Evolutionary conservation across 1,140 invertebrate species (phyloP).

Genomic region (Drosophila rhopaloa): DNA sequence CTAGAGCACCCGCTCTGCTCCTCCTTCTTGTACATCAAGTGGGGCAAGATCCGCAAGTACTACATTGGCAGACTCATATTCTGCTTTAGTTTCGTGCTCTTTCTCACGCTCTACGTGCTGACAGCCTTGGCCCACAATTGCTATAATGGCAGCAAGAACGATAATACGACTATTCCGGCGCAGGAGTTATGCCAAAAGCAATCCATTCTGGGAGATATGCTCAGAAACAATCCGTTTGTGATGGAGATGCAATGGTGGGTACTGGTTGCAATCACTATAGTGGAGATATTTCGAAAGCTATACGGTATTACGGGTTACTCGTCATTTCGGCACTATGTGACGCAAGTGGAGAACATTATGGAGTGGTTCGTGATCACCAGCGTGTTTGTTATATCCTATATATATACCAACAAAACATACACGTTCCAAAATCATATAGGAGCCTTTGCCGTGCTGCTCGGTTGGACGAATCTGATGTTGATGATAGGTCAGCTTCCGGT

Average conservation of each 20-base stretch:
- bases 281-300: conserved; percentile 91
- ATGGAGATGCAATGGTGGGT: conserved; percentile 92
- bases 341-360: conserved; percentile 92
- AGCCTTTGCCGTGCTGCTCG: conserved; percentile 92
- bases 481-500: conserved; percentile 94
- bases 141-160: conserved; percentile 90
- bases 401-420: conserved; percentile 90
- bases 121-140: conserved; percentile 91
- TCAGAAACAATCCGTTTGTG: conserved; percentile 89
- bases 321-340: conserved; percentile 91
- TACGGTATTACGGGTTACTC: conserved; percentile 91
- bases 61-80: conserved; percentile 92
- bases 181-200: conserved; percentile 90
- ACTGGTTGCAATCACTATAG: conserved; percentile 89
- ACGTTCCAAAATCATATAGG: conserved; percentile 90
- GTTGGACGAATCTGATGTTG: conserved; percentile 94
- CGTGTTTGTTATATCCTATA: conserved; percentile 92
- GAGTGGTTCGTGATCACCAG: conserved; percentile 93
- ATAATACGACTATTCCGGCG: conserved; percentile 89
- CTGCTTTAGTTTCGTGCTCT: conserved; percentile 91
- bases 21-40: conserved; percentile 93
- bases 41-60: conserved; percentile 95
- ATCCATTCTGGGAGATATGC: conserved; percentile 89
- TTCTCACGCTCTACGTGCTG: conserved; percentile 91
- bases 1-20: conserved; percentile 92